Base-by-base conservation (phyloP, 1,140 invertebrate genomes). In the Carposina sasakii region DNA sequence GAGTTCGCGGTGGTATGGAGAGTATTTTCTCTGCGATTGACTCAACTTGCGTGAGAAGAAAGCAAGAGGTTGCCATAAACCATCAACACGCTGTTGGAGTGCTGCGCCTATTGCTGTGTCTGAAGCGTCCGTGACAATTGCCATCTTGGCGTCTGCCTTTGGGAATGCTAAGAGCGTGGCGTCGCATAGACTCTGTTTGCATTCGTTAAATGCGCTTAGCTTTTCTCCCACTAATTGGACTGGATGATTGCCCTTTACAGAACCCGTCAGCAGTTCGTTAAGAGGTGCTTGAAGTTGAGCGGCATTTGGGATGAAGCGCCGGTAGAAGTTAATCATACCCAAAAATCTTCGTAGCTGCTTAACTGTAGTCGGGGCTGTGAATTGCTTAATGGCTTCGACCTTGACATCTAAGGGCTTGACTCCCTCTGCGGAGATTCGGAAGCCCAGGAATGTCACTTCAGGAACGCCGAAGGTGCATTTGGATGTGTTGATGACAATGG, bases 1-100 rank as follows among this genome's bases (percentile, higher is more conserved):
- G 6, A 86, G 50, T 58, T 88, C 84, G 3, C 77, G 45, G 47
- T 85, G 81, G 60, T 76, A 87, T 2, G 75, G 63, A 12, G 62
- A 63, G 34, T 84, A 83, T 21, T 72, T 68, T 12, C 43, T 30
- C 57, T 86, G 57, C 1, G 65, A 40, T 15, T 50, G 23, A 5
- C 30, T 61, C 0, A 85, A 44, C 47, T 77, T 81, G 36, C 60
- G 67, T 12, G 72, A 81, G 43, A 81, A 81, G 48, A 81, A 85
- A 21, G 51, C 70, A 0, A 81, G 31, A 4, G 72, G 72, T 55
- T 63, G 36, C 39, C 54, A 52, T 20, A 28, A 15, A 6, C 24
- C 40, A 19, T 60, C 12, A 2, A 46, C 12, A 0, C 22, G 15
- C 31, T 66, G 59, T 20, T 70, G 52, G 5, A 39, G n/a, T 3